Base-by-base conservation (phyloP, 2,888 invertebrate species). In the Agrotis exclamationis region DNA sequence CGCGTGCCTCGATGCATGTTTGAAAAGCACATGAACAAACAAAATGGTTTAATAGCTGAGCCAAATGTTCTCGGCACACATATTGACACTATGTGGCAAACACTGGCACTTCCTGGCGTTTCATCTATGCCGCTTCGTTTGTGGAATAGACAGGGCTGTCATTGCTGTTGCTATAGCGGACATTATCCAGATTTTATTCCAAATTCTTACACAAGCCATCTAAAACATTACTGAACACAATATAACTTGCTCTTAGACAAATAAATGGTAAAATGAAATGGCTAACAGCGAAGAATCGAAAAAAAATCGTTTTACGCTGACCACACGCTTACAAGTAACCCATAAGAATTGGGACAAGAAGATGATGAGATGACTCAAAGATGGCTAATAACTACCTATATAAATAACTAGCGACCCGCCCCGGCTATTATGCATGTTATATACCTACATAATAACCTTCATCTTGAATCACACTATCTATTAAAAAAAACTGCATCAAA, bases 11-110 rank as follows among this genome's bases (percentile, higher is more conserved):
- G 76, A 74, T 76, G 79, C 78, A 63, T 69, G 69, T 78, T 84
- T 78, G 79, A 85, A 83, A 91, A 92, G 84, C 93, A 93, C 85
- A 92, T 93, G 93, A 71, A 54, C 90, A 93, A 93, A 93, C 89
- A 94, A 63, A 79, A 76, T 84, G 85, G 87, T 91, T 88, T 90
- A 89, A 92, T 90, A 90, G 88, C 87, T 80, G 85, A 86, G 86
- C 86, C 88, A 89, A 90, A 90, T 87, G 89, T 91, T 85, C 84
- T 79, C 75, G 75, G 79, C 78, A 79, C 79, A 76, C 77, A 72
- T 92, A 90, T 93, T 91, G 92, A 93, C 93, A 89, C 85, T 87
- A 88, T 88, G 85, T 85, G 74, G 89, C 88, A 89, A 90, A 91
- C 90, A 91, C 66, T 81, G 74, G 73, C 73, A 85, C 85, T 85